A percentile compares a stretch with the other conserved stretches of the same genome.
Evolutionary conservation across 1,140 invertebrate species (phyloP).

Genomic region (Drosophila littoralis): DNA sequence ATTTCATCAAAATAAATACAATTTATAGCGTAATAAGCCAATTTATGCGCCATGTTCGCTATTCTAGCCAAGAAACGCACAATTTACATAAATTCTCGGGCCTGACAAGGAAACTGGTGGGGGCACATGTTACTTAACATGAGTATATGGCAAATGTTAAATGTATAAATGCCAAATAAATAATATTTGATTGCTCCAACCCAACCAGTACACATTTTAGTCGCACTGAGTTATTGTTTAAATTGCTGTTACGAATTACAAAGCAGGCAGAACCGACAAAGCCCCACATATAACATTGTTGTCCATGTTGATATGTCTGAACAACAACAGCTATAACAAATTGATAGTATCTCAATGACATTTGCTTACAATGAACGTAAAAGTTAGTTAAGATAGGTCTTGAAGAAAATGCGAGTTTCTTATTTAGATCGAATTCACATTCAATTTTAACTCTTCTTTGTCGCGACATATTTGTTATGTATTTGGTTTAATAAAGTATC

Average conservation of each 20-base stretch:
- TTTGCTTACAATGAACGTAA: background rate
- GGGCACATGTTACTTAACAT: slow-evolving; percentile 45
- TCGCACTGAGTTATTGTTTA: slow-evolving; percentile 60
- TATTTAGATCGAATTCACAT: too few relatives aligned
- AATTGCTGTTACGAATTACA: slow-evolving; percentile 60
- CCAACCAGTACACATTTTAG: slow-evolving; percentile 42
- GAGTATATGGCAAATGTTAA: slow-evolving; percentile 61
- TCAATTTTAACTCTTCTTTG: too few relatives aligned
- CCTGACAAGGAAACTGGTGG: slow-evolving; percentile 20
- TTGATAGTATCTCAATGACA: background rate
- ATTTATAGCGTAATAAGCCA: slow-evolving; percentile 81
- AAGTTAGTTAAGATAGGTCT: too few relatives aligned
- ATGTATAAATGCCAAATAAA: slow-evolving; percentile 79
- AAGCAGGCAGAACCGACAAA: slow-evolving; percentile 1
- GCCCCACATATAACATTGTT: background rate
- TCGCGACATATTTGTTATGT: too few relatives aligned
- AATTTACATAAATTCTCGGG: slow-evolving; percentile 74
- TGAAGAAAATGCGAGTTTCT: too few relatives aligned
- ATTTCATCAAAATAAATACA: slow-evolving; percentile 83
- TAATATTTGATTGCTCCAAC: slow-evolving; percentile 74
- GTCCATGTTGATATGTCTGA: background rate
- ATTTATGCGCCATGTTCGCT: slow-evolving; percentile 73
- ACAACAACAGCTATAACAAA: background rate
- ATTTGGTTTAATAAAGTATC: too few relatives aligned
- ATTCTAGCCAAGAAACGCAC: slow-evolving; percentile 55